A percentile compares a stretch with the other conserved stretches of the same genome.
Conservation (phyloP, 2,797 vertebrate species). For the Odontamblyopus lacepedii region DNA sequence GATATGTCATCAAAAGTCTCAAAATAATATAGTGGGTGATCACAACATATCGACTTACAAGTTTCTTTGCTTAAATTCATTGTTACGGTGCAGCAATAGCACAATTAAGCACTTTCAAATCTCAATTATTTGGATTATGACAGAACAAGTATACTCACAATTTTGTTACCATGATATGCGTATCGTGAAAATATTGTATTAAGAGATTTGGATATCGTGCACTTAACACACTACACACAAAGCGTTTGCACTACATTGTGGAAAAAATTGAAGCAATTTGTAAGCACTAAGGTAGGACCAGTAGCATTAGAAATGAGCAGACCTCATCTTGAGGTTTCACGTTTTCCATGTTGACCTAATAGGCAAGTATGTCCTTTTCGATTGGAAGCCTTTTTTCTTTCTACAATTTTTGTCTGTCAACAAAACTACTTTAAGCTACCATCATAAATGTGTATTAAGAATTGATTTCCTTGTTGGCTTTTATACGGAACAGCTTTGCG, state of each 20-base stretch:
- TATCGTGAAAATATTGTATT: too few relatives aligned
- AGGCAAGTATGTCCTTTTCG: not conserved
- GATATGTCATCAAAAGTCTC: too few relatives aligned
- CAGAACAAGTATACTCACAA: too few relatives aligned
- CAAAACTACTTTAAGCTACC: not conserved
- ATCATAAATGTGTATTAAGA: not conserved
- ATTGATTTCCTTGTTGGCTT: not conserved
- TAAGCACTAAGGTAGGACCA: not conserved
- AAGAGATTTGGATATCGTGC: too few relatives aligned
- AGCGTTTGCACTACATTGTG: not conserved
- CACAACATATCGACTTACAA: too few relatives aligned
- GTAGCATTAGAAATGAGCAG: not conserved
- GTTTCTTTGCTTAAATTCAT: too few relatives aligned
- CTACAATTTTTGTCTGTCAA: not conserved
- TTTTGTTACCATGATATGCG: too few relatives aligned
- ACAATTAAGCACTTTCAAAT: too few relatives aligned
- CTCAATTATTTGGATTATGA: too few relatives aligned
- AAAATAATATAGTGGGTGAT: too few relatives aligned
- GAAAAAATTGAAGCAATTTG: not conserved
- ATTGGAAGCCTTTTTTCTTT: not conserved
- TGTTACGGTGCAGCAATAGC: too few relatives aligned
- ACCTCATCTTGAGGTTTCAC: not conserved
- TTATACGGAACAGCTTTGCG: not conserved
- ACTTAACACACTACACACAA: not conserved
- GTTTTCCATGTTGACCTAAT: not conserved